Evolutionary conservation across 2,888 invertebrate species (phyloP).

Genomic region (Lasioglossum lativentre): DNA sequence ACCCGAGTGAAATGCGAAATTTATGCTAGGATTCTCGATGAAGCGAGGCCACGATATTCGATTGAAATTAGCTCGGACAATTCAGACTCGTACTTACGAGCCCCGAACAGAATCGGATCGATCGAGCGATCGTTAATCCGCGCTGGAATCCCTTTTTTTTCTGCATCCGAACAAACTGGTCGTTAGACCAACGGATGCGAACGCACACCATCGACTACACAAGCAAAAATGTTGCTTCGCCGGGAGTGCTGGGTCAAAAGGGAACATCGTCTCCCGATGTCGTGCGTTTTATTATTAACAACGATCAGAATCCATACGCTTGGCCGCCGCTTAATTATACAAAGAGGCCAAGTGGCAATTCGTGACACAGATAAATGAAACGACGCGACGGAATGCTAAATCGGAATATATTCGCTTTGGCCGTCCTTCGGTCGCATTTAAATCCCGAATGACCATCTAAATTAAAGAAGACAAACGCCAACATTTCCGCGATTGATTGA

Average conservation of each 20-base stretch:
- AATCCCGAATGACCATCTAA: constrained; percentile 7
- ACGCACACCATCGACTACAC: background rate
- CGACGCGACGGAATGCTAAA: background rate
- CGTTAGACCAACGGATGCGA: background rate
- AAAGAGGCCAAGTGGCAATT: constrained; percentile 3
- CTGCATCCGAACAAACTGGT: too few species aligned
- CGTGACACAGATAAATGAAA: constrained; percentile 24
- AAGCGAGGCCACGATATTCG: constrained; percentile 2
- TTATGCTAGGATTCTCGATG: background rate
- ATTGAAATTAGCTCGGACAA: constrained; percentile 4
- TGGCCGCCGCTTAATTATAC: constrained; percentile 23
- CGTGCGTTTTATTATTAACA: constrained; percentile 24
- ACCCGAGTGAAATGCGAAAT: background rate
- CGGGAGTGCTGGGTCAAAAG: background rate
- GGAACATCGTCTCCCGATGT: background rate
- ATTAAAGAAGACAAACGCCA: background rate
- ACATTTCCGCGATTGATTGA: background rate
- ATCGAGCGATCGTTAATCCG: constrained; percentile 2
- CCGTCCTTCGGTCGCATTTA: background rate
- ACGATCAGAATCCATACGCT: constrained; percentile 12
- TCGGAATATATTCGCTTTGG: background rate
- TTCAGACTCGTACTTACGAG: background rate
- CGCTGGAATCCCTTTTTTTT: background rate
- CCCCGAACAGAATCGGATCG: background rate
- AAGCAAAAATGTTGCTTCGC: background rate